Evolutionary conservation across 1,140 invertebrate genomes (phyloP), one percentile per base, ranked within the genome.

Genomic region (Lordiphosa clarofinis): DNA sequence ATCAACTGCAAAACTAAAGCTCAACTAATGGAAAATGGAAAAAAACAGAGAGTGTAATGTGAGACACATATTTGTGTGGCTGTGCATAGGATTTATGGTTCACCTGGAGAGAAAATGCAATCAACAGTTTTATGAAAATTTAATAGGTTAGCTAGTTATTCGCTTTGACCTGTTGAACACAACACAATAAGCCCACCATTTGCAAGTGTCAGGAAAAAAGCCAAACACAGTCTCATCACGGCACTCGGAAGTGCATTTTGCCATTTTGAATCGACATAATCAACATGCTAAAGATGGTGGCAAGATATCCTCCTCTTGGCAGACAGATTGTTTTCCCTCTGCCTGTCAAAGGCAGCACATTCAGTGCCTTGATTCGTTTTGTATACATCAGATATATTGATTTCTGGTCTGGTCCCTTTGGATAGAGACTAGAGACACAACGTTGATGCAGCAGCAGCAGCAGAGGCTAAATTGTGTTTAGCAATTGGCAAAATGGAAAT

Each of bases 91-190:
- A 67, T 67, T 67, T 67, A 67, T 67, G 64, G 42, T 56, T 37
- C 46, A 52, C 44, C 12, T 12, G 28, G 43, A 57, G 19, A 46
- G 31, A 67, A 53, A 64, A 64, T 46, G 44, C 49, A 71, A 71
- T 71, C 59, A 71, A 63, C 52, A 71, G 49, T 64, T 71, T 70
- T 71, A 50, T 71, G 43, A 31, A 71, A 71, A 54, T 71, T 70
- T 71, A 63, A 71, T 69, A 50, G 56, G 48, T 21, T 21, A 21
- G 21, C 21, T 21, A 36, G 36, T 40, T 48, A 38, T 38, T n/a
- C 46, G n/a, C 11, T 28, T 47, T 54, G 47, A 68, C 56, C 48
- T 69, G 55, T 68, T 68, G 63, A 21, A 1, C 1, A 15, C 15
- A 15, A 21, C 21, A 21, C 21, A 21, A 21, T 21, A 21, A 21